Conservation (phyloP, 1,140 invertebrate species). For the Metaphire vulgaris region DNA sequence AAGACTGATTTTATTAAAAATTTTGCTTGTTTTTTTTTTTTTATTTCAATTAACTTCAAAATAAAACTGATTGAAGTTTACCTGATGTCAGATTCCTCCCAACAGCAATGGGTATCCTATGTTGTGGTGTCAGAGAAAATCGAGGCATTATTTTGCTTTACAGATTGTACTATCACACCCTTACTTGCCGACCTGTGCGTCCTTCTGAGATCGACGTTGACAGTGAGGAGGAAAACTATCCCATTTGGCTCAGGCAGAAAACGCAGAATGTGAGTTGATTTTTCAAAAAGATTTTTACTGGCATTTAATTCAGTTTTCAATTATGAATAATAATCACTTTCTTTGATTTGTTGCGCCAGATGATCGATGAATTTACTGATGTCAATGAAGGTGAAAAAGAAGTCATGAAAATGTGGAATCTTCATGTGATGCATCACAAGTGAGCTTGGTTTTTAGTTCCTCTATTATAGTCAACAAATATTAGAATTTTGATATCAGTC, state of each 20-base stretch:
- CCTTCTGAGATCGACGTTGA: constrained; percentile 89
- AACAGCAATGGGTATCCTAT: too few species aligned
- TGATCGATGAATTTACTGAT: constrained; percentile 98
- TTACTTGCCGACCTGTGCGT: constrained; percentile 83
- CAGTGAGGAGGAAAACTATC: constrained; percentile 88
- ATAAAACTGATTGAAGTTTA: too few species aligned
- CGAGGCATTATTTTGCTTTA: too few species aligned
- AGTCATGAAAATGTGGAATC: constrained; percentile 97
- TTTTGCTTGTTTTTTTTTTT: not conserved
- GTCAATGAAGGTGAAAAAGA: constrained; percentile 98
- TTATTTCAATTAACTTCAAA: too few species aligned
- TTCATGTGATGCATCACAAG: constrained; percentile 86
- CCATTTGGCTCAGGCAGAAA: constrained; percentile 85
- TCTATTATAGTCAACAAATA: too few species aligned
- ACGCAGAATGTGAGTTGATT: constrained; percentile 57
- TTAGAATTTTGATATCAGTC: too few species aligned
- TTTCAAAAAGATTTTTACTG: constrained; percentile 18
- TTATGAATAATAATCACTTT: not conserved
- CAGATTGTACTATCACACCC: constrained; percentile 87
- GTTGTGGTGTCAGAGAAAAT: too few species aligned
- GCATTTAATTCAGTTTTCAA: not conserved
- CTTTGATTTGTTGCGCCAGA: constrained; percentile 58
- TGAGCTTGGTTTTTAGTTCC: too few species aligned
- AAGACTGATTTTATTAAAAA: not conserved
- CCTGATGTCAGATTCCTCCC: too few species aligned